phyloP scores from a whole-genome alignment of 2,888 invertebrate genomes.

The Drosophila engyochracea region DNA sequence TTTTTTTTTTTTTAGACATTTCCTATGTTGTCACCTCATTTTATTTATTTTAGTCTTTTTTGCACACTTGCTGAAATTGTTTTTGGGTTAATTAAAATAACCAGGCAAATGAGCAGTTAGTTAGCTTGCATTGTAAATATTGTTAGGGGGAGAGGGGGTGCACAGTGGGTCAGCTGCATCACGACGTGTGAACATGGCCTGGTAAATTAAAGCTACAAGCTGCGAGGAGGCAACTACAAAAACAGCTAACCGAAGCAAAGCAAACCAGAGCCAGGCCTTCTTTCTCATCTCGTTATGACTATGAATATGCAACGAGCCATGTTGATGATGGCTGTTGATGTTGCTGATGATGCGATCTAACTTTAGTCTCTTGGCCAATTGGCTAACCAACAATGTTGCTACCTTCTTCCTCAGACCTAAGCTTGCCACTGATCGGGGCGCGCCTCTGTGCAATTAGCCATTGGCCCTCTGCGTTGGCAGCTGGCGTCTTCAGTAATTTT shows the following conservation, averaged over 20 bases:
- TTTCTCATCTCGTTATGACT: constrained; percentile 57
- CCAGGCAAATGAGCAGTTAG: constrained; percentile 74
- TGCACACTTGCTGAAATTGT: constrained; percentile 59
- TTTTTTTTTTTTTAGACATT: constrained; percentile 69
- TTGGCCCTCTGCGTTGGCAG: constrained; percentile 29
- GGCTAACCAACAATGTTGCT: not conserved
- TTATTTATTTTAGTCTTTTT: constrained; percentile 16
- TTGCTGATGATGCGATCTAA: constrained; percentile 50
- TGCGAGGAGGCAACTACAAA: not conserved
- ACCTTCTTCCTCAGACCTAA: not conserved
- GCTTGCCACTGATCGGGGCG: constrained; percentile 33
- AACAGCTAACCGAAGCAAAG: constrained; percentile 1
- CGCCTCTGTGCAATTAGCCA: constrained; percentile 58
- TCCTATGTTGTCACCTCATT: constrained; percentile 70
- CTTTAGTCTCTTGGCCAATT: constrained; percentile 8
- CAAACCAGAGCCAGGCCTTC: constrained; percentile 1
- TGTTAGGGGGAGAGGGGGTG: not conserved
- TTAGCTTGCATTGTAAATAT: constrained; percentile 9
- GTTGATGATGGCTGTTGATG: constrained; percentile 2
- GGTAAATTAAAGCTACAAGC: constrained; percentile 55
- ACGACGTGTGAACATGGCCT: constrained; percentile 60
- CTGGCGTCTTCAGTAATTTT: constrained; percentile 55
- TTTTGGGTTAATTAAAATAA: constrained; percentile 74
- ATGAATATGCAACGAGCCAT: constrained; percentile 71
- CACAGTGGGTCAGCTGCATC: constrained; percentile 54